Evolutionary conservation across 1,140 invertebrate species (phyloP).

Genomic region (Lethrus apterus): DNA sequence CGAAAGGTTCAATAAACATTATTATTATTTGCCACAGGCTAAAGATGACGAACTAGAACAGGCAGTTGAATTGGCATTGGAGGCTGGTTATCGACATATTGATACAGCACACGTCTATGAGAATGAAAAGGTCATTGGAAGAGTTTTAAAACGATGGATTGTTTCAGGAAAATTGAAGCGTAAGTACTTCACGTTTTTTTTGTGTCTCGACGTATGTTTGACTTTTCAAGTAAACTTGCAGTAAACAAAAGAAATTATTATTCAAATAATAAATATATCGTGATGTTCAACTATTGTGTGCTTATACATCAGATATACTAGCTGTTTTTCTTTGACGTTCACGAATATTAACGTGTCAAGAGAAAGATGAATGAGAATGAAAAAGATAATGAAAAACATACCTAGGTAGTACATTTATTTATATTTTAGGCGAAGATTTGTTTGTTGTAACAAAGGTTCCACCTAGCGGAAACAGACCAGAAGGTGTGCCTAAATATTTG

Average conservation of each 20-base stretch:
- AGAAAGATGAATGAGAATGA: no score
- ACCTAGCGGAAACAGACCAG: conserved; percentile 47
- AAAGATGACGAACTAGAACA: conserved; percentile 55
- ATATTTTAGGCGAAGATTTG: conserved; percentile 56
- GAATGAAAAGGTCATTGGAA: conserved; percentile 74
- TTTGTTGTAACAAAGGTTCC: conserved; percentile 76
- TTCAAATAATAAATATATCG: neutral
- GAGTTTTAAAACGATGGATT: conserved; percentile 66
- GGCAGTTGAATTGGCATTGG: conserved; percentile 56
- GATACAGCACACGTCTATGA: conserved; percentile 76
- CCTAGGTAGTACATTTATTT: no score
- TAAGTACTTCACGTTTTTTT: no score
- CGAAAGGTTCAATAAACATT: neutral
- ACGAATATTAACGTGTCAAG: no score
- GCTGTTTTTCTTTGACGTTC: neutral
- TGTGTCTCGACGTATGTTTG: no score
- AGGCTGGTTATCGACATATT: conserved; percentile 67
- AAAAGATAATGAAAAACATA: no score
- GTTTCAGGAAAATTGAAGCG: conserved; percentile 58
- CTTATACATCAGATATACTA: neutral
- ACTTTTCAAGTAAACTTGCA: no score
- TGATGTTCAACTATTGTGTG: neutral
- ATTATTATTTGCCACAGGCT: neutral
- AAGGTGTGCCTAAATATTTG: conserved; percentile 63
- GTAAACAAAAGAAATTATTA: neutral